Percentiles rank a stretch among this genome's conserved stretches.
These are phyloP conservation scores for Perccottus glenii DNA, from an alignment of 2,113 vertebrate species.

Conservation along the genomic window DNA sequence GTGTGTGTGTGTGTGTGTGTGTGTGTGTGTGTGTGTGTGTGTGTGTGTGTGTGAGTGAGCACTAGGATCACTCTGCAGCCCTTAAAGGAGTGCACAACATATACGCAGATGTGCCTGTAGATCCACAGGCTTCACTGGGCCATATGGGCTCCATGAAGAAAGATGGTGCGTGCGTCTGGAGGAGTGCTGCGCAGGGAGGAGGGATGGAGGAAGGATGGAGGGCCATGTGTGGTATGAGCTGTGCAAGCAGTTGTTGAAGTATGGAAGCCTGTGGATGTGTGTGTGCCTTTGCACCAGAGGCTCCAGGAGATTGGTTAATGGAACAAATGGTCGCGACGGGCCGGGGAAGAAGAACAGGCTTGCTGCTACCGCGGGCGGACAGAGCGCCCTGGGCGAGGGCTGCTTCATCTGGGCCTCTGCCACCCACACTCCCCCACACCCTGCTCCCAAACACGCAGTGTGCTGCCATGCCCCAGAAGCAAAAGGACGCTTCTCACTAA, in stretches of 20 bases:
- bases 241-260: slow-evolving; percentile 97
- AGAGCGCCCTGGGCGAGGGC: slow-evolving; percentile 87
- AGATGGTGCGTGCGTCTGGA: slow-evolving; percentile 98
- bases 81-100: slow-evolving; percentile 87
- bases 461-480: slow-evolving; percentile 75
- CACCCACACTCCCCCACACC: slow-evolving; percentile 69
- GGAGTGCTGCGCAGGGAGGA: slow-evolving; percentile 61
- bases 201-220: slow-evolving; percentile 85
- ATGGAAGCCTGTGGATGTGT: slow-evolving; percentile 59
- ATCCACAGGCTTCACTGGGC: slow-evolving; percentile 98
- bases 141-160: slow-evolving; percentile 98
- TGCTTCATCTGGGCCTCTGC: slow-evolving; percentile 88
- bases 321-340: slow-evolving; percentile 97
- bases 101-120: slow-evolving; percentile 99
- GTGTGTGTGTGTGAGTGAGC: slow-evolving; percentile 40
- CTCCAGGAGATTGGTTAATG: slow-evolving; percentile 97
- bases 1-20: slow-evolving; percentile 35
- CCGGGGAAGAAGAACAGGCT: slow-evolving; percentile 92
- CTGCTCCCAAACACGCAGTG: slow-evolving; percentile 51
- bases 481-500: slow-evolving; percentile 71
- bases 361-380: slow-evolving; percentile 93
- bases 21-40: slow-evolving; percentile 24
- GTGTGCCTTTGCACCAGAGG: slow-evolving; percentile 80
- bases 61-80: slow-evolving; percentile 38
- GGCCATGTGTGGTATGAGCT: slow-evolving; percentile 91